Evolutionary conservation across 2,797 vertebrate genomes (phyloP), one percentile per base, ranked within the genome.

Genomic region (Silurus lanzhouensis): DNA sequence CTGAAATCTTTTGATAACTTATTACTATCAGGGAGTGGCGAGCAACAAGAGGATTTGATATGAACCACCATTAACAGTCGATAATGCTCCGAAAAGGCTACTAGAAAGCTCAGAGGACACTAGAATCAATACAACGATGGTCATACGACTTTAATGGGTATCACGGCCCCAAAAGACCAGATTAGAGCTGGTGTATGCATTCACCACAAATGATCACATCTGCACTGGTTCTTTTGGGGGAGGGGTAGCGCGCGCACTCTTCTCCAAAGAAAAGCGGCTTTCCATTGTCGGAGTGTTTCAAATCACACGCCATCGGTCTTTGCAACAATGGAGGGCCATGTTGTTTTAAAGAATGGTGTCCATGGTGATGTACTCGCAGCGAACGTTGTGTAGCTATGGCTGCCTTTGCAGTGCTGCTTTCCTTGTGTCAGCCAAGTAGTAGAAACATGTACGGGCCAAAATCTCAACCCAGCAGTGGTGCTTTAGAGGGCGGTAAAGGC

Each of bases 291-390:
- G 22, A 44, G 63, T 31, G 81, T 83, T 88, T 90, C 72, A 68
- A 88, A 86, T 90, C 60, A 0, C 80, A 87, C 85, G 44, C 86
- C 83, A 74, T 83, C n/a, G 77, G 75, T 58, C 85, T 83, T 86
- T 48, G 74, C 81, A 68, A 87, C 88, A 90, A 87, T 88, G 81
- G 83, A 88, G 58, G 70, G 76, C 79, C 83, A 81, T 82, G 52
- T 52, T 84, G 88, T 91, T 93, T 91, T 82, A 87, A 92, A 90
- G 89, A 88, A 70, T 60, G 84, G 93, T 94, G 91, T 85, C 93
- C 92, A 92, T 93, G 92, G 92, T 83, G 92, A 94, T 90, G 89
- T 88, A 91, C 88, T 87, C 88, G 86, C 91, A 93, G 91, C 76
- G 91, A 91, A 91, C 87, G 79, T 89, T 91, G 89, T 90, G 91